Evolutionary conservation across 1,140 invertebrate genomes (phyloP).

Genomic region (Drosophila navojoa): DNA sequence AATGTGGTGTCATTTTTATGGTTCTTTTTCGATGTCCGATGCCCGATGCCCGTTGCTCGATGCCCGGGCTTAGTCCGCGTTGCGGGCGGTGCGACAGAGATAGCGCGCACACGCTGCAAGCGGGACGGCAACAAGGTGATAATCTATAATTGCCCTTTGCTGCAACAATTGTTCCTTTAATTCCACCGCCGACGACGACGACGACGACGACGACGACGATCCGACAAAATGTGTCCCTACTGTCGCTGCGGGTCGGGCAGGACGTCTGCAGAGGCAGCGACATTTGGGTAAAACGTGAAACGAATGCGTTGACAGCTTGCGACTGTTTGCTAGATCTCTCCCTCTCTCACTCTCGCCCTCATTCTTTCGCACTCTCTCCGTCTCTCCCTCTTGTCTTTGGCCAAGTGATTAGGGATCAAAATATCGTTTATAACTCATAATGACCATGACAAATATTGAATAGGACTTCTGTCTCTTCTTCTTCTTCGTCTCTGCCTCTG

Average conservation of each 20-base stretch:
- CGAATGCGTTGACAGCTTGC: conserved; percentile 78
- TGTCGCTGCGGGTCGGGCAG: conserved; percentile 41
- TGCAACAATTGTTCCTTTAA: conserved; percentile 76
- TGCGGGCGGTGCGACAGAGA: conserved; percentile 29
- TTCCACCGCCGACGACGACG: conserved; percentile 49
- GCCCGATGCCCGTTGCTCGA: background rate
- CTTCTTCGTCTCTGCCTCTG: background rate
- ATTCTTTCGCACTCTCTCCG: too few relatives aligned
- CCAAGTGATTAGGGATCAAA: conserved; percentile 78
- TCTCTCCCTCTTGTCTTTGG: too few relatives aligned
- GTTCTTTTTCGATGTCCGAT: conserved; percentile 48
- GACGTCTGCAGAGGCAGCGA: conserved; percentile 12
- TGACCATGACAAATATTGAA: conserved; percentile 79
- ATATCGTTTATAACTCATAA: conserved; percentile 82
- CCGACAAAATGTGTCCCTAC: conserved; percentile 58
- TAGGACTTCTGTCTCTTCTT: conserved; percentile 1
- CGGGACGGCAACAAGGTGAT: conserved; percentile 53
- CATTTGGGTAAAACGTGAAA: conserved; percentile 77
- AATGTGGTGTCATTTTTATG: conserved; percentile 82
- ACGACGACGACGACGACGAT: conserved; percentile 36
- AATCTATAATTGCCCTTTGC: conserved; percentile 77
- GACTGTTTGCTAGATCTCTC: conserved; percentile 26
- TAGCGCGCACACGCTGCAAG: too few relatives aligned
- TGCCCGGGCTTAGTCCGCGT: conserved; percentile 6
- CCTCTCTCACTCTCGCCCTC: background rate